Conservation (phyloP, 92 coral and sea anemone species). For the Epizoanthus fatuus region DNA sequence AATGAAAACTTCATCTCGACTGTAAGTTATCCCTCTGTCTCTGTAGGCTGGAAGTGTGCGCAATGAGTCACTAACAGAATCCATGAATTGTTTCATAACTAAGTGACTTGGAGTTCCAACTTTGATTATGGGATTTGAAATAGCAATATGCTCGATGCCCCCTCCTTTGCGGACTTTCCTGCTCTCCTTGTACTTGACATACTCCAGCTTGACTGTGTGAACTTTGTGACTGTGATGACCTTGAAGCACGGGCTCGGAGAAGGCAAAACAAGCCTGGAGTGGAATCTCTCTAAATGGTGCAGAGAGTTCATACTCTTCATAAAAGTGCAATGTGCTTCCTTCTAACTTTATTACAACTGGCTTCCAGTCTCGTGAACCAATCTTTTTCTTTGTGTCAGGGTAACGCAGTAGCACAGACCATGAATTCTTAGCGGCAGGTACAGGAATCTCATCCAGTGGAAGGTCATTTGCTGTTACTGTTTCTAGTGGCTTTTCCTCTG, state of each 20-base stretch:
- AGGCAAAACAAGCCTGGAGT: conserved; percentile 92
- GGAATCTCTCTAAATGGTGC: conserved; percentile 98
- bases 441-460: conserved; percentile 64
- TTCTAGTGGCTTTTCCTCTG: conserved; percentile 45
- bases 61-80: conserved; percentile 84
- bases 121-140: conserved; percentile 91
- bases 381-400: conserved; percentile 91
- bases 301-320: conserved; percentile 93
- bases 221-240: conserved; percentile 81
- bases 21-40: conserved; percentile 97
- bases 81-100: conserved; percentile 83
- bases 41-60: conserved; percentile 94
- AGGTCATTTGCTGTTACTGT: conserved; percentile 48
- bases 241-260: conserved; percentile 80
- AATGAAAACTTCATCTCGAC: conserved; percentile 95
- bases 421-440: conserved; percentile 68
- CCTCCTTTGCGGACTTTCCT: conserved; percentile 86
- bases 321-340: conserved; percentile 90
- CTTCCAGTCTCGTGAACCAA: conserved; percentile 94
- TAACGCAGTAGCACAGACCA: conserved; percentile 97
- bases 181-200: conserved; percentile 90
- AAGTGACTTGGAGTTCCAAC: conserved; percentile 82
- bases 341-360: conserved; percentile 91
- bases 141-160: conserved; percentile 83
- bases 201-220: conserved; percentile 90